Base-by-base conservation (phyloP, 1,140 invertebrate genomes). In the Penaeus indicus region DNA sequence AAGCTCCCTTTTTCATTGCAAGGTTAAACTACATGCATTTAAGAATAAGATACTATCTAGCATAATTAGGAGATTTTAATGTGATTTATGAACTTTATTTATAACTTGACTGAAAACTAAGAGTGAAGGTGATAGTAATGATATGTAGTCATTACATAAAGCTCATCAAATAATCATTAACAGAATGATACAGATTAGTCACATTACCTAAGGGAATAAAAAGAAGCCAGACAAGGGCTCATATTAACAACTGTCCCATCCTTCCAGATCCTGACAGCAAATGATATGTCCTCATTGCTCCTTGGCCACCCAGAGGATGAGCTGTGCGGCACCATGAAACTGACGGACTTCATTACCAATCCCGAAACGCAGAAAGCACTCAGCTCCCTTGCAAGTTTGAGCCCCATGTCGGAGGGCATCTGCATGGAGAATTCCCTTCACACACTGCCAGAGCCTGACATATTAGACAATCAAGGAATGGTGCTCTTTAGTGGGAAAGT, bases 221-320 rank as follows among this genome's bases (percentile, higher is more conserved):
- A 42, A 42, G 38, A 42, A 42, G 38, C 38, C 38, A 42, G 38
- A 42, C 38, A 42, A 42, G 38, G 38, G 38, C 2, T 54, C 27
- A n/a, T 19, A 16, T 47, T 61, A 75, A 54, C 18, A 60, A 19
- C 16, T 25, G 27, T 27, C 27, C 38, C 54, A 62, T 85, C 54
- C 11, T 77, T 67, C 22, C 87, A 88, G 87, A 88, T 88, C 81
- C 64, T 88, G 81, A 88, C 87, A 78, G 81, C 87, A 47, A 88
- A 88, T 88, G 87, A 88, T 60, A 83, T 88, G 87, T 88, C 67
- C 42, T 84, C 87, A 54, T n/a, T 83, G 54, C 87, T 88, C 25
- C 72, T 88, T 61, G 87, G 87, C 54, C 81, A 83, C 38, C 16
- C 87, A 47, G 87, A 88, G 62, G 87, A 88, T 21, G 54, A 79